These are phyloP conservation scores for Bedellia somnulentella DNA, from an alignment of 2,888 invertebrate genomes.

Conservation along the genomic window DNA sequence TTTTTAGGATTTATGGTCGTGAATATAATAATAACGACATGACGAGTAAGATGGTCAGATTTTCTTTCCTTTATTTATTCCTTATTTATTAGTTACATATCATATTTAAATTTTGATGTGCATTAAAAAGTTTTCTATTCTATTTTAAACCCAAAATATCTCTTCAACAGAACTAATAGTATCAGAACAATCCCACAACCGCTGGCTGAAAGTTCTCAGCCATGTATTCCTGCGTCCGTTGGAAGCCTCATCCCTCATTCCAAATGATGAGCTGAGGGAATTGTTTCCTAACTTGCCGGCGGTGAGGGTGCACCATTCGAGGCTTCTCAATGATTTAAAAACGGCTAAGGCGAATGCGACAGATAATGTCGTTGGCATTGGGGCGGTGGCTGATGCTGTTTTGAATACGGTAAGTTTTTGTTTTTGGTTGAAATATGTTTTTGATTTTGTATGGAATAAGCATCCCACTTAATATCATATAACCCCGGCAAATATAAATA, in stretches of 20 bases:
- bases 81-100: too few species aligned
- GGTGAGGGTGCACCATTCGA: constrained; percentile 53
- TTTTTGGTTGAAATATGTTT: too few species aligned
- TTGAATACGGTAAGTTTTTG: constrained; percentile 28
- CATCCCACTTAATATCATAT: too few species aligned
- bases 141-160: too few species aligned
- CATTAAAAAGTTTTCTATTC: too few species aligned
- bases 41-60: too few species aligned
- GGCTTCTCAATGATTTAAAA: constrained; percentile 31
- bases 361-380: constrained; percentile 26
- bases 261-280: constrained; percentile 72
- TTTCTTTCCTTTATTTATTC: too few species aligned
- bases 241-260: constrained; percentile 63
- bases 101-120: too few species aligned
- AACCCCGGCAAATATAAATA: too few species aligned
- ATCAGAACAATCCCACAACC: constrained; percentile 86
- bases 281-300: constrained; percentile 86
- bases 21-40: too few species aligned
- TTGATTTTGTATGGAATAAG: too few species aligned
- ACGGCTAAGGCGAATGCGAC: constrained; percentile 18
- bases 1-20: too few species aligned
- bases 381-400: constrained; percentile 39
- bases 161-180: constrained; percentile 77
- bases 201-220: constrained; percentile 84
- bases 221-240: constrained; percentile 82